Conservation (phyloP, 2,888 invertebrate genomes). For the Eumerus sabulonum region DNA sequence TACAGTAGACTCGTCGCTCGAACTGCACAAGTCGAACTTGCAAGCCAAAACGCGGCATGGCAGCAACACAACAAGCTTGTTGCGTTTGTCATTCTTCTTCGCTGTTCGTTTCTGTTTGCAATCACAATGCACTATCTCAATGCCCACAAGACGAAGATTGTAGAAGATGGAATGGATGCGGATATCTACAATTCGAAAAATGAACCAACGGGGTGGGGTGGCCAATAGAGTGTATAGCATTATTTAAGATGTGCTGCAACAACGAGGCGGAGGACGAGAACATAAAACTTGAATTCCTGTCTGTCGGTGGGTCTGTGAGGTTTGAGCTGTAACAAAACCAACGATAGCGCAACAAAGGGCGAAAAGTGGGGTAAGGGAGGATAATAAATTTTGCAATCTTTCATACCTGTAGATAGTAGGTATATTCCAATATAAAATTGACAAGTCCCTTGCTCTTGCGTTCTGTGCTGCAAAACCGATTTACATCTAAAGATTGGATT, state of each 20-base stretch:
- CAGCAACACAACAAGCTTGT: slow-evolving; percentile 54
- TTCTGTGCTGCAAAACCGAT: slow-evolving; percentile 2
- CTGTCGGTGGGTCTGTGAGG: slow-evolving; percentile 15
- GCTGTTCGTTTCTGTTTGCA: slow-evolving; percentile 18
- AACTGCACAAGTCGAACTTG: too few relatives aligned
- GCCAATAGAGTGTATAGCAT: not conserved
- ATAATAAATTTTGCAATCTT: not conserved
- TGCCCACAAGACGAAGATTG: too few relatives aligned
- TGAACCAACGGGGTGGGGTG: too few relatives aligned
- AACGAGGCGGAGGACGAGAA: slow-evolving; percentile 46
- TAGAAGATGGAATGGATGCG: slow-evolving; percentile 38
- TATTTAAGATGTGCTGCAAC: not conserved
- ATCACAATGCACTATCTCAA: slow-evolving; percentile 51
- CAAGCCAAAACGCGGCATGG: too few relatives aligned
- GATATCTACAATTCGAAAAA: slow-evolving; percentile 23
- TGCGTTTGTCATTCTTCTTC: slow-evolving; percentile 37
- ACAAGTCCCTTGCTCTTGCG: slow-evolving; percentile 43
- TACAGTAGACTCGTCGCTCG: too few relatives aligned
- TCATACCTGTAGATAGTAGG: slow-evolving; percentile 40
- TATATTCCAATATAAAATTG: slow-evolving; percentile 46
- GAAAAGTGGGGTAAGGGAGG: too few relatives aligned
- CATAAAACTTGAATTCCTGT: slow-evolving; percentile 62
- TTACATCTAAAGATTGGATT: slow-evolving; percentile 49
- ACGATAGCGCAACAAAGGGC: slow-evolving; percentile 10
- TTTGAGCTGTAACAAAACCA: too few relatives aligned